These are phyloP conservation scores for Apis dorsata DNA, from an alignment of 1,140 invertebrate genomes.

Conservation along the genomic window DNA sequence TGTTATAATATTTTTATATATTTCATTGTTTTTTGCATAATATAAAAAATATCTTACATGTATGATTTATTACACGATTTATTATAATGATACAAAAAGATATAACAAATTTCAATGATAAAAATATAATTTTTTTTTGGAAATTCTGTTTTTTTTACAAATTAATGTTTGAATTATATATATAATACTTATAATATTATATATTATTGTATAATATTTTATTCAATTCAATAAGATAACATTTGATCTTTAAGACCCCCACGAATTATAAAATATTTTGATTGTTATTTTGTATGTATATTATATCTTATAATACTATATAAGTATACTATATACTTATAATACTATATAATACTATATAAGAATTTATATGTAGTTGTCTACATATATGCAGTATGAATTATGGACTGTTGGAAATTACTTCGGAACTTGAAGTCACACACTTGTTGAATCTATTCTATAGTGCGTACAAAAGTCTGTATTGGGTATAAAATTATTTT, in stretches of 20 bases:
- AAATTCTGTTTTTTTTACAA: background rate
- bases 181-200: no score
- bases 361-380: background rate
- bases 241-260: slow-evolving; percentile 45
- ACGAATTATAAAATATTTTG: slow-evolving; percentile 42
- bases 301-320: background rate
- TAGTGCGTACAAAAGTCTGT: background rate
- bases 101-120: background rate
- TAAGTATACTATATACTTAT: no score
- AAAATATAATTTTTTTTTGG: background rate
- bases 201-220: background rate
- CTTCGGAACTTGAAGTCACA: background rate
- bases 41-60: background rate
- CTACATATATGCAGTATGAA: background rate
- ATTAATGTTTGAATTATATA: background rate
- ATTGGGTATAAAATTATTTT: background rate
- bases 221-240: slow-evolving; percentile 38
- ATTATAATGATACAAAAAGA: background rate
- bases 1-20: background rate
- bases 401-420: background rate
- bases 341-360: background rate
- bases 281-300: background rate
- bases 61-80: background rate
- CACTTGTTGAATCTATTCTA: slow-evolving; percentile 21
- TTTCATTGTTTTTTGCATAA: background rate